phyloP scores from a whole-genome alignment of 2,113 vertebrate genomes.

The Oplegnathus fasciatus region DNA sequence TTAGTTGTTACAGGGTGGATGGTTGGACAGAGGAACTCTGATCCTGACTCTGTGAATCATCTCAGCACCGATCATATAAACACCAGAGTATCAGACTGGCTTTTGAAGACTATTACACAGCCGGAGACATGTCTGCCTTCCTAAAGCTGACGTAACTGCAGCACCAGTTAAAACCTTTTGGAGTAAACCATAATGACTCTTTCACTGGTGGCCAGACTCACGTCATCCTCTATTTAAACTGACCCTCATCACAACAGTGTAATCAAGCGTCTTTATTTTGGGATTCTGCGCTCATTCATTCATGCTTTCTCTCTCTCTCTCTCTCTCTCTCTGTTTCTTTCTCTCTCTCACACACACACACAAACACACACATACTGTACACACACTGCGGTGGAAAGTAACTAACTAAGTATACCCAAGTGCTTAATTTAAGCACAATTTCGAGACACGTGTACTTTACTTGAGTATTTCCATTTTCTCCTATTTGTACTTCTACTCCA shows the following conservation, averaged over 20 bases:
- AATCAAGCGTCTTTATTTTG: slow-evolving; percentile 49
- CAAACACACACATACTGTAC: neutral
- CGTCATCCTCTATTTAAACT: slow-evolving; percentile 57
- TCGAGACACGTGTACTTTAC: no score
- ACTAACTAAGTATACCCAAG: no score
- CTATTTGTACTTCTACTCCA: no score
- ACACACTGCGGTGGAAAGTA: neutral
- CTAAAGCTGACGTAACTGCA: slow-evolving; percentile 32
- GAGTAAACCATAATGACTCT: slow-evolving; percentile 31
- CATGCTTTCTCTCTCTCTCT: neutral
- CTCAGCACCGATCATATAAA: slow-evolving; percentile 45
- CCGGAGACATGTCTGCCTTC: neutral
- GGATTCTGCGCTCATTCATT: slow-evolving; percentile 20
- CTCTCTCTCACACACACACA: neutral
- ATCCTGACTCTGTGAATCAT: slow-evolving; percentile 40
- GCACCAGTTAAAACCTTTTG: slow-evolving; percentile 25
- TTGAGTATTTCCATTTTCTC: no score
- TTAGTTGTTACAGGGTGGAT: neutral
- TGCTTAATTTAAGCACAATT: no score
- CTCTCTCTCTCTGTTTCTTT: neutral
- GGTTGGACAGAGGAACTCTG: slow-evolving; percentile 16
- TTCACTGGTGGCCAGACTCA: slow-evolving; percentile 37
- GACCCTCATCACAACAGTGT: slow-evolving; percentile 59
- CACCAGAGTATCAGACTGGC: slow-evolving; percentile 33
- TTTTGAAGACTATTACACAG: slow-evolving; percentile 20